Base-by-base conservation (phyloP, 1,140 invertebrate species). In the Tachypleus tridentatus region DNA sequence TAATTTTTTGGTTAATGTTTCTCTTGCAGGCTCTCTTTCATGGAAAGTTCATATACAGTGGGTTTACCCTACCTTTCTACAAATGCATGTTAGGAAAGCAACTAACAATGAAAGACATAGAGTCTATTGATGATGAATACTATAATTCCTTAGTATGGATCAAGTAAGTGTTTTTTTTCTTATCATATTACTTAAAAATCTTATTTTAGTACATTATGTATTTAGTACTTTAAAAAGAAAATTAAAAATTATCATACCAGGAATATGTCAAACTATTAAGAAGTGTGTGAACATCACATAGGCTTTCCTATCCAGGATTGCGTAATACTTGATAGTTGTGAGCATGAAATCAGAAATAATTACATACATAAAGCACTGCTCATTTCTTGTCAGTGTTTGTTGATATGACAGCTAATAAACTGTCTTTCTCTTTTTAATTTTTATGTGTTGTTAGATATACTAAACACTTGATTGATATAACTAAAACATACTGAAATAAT, bases 11-110 rank as follows among this genome's bases (percentile, higher is more conserved):
- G 29, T 57, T 7, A 47, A 58, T 71, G 6, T 63, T 49, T 62
- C 59, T 9, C 63, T 59, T 60, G 50, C 47, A 58, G 50, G 61
- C 11, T 2, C 29, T 29, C 29, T 29, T 29, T 29, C 29, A 29
- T 29, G 29, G 29, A 29, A 29, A 29, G 29, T 29, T 29, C 29
- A 29, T 29, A 29, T 29, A 29, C 29, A 71, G 4, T 49, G 62
- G 62, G 69, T 54, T 29, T 29, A 29, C 29, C 29, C 29, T 29
- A 29, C 29, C 29, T 29, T 29, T 29, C 29, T 29, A 29, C 77
- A 99, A 99, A 76, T 82, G 94, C 68, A 98, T 99, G 96, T 79
- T 99, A 58, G 96, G 94, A 75, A 98, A 98, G 75, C 98, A 98
- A 76, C 82, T 98, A 58, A 88, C 88, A 3, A 93, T 96, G 82